A percentile compares a stretch with the other conserved stretches of the same genome.
Evolutionary conservation across 1,140 invertebrate species (phyloP).

Genomic region (Aporrectodea caliginosa): DNA sequence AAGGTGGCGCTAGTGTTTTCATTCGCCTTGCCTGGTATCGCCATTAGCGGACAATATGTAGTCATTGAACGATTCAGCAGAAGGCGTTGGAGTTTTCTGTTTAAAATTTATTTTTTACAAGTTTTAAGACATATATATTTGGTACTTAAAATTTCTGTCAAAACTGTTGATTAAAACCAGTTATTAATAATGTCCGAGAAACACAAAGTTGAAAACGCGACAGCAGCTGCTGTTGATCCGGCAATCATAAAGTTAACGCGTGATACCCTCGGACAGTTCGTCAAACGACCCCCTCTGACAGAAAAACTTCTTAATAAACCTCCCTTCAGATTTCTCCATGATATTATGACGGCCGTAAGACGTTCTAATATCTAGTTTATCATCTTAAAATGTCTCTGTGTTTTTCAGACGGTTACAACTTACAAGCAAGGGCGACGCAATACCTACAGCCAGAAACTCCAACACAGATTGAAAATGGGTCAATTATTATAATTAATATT

Average conservation of each 20-base stretch:
- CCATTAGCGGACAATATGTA: too few species aligned
- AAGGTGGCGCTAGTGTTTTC: too few species aligned
- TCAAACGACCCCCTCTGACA: conserved; percentile 84
- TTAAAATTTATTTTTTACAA: background rate
- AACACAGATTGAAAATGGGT: too few species aligned
- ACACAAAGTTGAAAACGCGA: background rate
- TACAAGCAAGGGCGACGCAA: too few species aligned
- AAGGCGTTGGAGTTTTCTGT: background rate
- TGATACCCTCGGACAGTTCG: conserved; percentile 75
- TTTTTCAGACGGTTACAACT: too few species aligned
- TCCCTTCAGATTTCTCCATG: conserved; percentile 92
- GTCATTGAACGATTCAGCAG: too few species aligned
- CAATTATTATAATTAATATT: too few species aligned
- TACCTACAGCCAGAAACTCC: too few species aligned
- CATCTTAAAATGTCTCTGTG: too few species aligned
- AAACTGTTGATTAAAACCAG: background rate
- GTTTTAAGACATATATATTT: background rate
- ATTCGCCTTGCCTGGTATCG: too few species aligned
- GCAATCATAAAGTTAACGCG: conserved; percentile 78
- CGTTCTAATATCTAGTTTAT: too few species aligned
- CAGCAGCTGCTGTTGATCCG: conserved; percentile 57
- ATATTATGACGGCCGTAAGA: conserved; percentile 78
- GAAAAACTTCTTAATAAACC: conserved; percentile 89
- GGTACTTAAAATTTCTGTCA: background rate
- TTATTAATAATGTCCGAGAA: background rate